A percentile compares a stretch with the other conserved stretches of the same genome.
phyloP scores from a whole-genome alignment of 2,888 invertebrate genomes.

The Cryptophagus acutangulus region DNA sequence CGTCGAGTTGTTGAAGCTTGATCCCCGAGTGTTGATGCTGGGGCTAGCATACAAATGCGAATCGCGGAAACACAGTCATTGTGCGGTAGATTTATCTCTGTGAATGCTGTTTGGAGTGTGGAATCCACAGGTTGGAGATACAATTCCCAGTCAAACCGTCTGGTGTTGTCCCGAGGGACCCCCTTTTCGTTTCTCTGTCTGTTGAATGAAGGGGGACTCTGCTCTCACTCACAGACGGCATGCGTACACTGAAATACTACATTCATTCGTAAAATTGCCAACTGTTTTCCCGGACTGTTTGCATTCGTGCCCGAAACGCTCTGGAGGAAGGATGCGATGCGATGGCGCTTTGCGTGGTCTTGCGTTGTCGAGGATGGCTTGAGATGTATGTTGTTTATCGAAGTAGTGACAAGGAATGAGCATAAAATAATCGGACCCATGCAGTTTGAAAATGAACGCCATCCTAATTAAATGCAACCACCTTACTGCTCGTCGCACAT shows the following conservation, averaged over 20 bases:
- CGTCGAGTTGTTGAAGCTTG: no score
- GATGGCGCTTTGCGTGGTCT: no score
- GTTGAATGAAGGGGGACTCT: constrained; percentile 40
- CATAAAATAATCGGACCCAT: no score
- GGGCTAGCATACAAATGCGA: constrained; percentile 13
- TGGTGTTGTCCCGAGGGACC: constrained; percentile 41
- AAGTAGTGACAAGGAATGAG: no score
- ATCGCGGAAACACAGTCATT: constrained; percentile 37
- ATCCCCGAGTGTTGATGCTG: no score
- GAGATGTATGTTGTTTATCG: no score
- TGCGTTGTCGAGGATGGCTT: no score
- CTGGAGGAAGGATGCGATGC: constrained; percentile 3
- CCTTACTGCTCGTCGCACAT: no score
- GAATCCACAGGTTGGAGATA: constrained; percentile 47
- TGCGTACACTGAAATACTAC: constrained; percentile 34
- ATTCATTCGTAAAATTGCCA: constrained; percentile 34
- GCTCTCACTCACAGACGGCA: constrained; percentile 42
- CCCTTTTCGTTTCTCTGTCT: constrained; percentile 42
- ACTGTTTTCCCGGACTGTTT: constrained; percentile 28
- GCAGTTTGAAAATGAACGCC: no score
- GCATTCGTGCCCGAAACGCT: constrained; percentile 14
- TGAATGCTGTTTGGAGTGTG: constrained; percentile 22
- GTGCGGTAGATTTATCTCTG: constrained; percentile 15
- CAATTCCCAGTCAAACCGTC: constrained; percentile 40
- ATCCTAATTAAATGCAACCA: no score